Base-by-base conservation (phyloP, 2,888 invertebrate species). In the Laothoe populi region DNA sequence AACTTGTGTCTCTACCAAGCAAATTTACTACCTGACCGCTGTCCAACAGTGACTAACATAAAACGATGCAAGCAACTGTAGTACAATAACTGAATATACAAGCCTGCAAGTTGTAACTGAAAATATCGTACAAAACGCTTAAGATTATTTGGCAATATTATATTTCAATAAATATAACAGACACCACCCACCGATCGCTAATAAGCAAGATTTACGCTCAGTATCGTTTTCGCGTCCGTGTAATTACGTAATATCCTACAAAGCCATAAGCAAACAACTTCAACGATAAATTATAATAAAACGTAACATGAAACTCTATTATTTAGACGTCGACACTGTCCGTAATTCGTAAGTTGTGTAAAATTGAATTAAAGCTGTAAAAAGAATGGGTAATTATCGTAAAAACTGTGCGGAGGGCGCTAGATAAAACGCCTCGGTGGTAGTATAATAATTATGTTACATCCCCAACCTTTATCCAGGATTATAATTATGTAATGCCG, bases 351-450 rank as follows among this genome's bases (percentile, higher is more conserved):
- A 77, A 76, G 74, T 74, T 77, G 75, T 74, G 75, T 79, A 72
- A 81, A 87, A 87, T 87, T 88, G 85, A 89, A 90, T 90, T 88
- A 88, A 85, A 80, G 79, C 74, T 74, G 87, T 87, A 87, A 89
- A 88, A 84, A 87, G 77, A 78, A 86, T 35, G 77, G 77, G 83
- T 84, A 85, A 90, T 90, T 88, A 89, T 81, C 88, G 88, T 89
- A 89, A 90, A 89, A 88, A 89, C 83, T 78, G 35, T 31, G 53
- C 53, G 11, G 35, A 49, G 63, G 64, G 61, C 66, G 67, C 67
- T 66, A 71, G 72, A 72, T 72, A 72, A 72, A 72, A 66, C 59
- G 68, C 66, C n/a, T 46, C 26, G 63, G 42, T 58, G 64, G 64
- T 67, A 66, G 65, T 62, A 66, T 66, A 61, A 74, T 83, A 83